These are phyloP conservation scores for Hoplodrina blanda DNA, from an alignment of 2,888 invertebrate genomes.

Conservation along the genomic window DNA sequence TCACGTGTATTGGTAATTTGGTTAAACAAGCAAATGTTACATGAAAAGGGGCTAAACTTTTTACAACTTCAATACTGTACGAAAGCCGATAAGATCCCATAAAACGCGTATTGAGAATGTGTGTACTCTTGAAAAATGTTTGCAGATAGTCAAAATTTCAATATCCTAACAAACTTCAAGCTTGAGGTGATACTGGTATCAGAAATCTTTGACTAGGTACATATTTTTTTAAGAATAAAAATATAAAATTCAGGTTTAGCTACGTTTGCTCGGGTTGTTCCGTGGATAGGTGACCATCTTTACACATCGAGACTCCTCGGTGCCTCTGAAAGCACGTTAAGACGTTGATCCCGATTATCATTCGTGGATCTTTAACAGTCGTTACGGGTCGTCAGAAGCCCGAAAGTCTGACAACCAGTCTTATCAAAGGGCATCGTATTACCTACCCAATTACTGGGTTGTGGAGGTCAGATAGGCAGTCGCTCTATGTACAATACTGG, in stretches of 20 bases:
- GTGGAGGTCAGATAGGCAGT: too few relatives aligned
- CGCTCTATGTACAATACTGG: too few relatives aligned
- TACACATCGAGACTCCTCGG: too few relatives aligned
- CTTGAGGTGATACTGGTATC: slow-evolving; percentile 4
- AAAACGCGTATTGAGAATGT: slow-evolving; percentile 77
- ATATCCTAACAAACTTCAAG: slow-evolving; percentile 45
- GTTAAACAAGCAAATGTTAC: slow-evolving; percentile 78
- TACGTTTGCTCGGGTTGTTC: too few relatives aligned
- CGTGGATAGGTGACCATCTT: too few relatives aligned
- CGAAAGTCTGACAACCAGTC: too few relatives aligned
- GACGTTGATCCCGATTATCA: too few relatives aligned
- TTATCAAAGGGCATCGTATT: too few relatives aligned
- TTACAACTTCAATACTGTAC: slow-evolving; percentile 85
- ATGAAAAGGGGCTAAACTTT: slow-evolving; percentile 83
- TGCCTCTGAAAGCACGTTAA: too few relatives aligned
- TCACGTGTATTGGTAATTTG: slow-evolving; percentile 62
- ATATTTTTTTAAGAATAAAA: slow-evolving; percentile 32
- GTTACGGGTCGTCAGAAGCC: too few relatives aligned
- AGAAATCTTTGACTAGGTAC: slow-evolving; percentile 25
- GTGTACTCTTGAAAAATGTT: slow-evolving; percentile 73
- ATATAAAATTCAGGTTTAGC: slow-evolving; percentile 12
- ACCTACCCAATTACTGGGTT: too few relatives aligned
- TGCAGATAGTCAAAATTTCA: slow-evolving; percentile 56
- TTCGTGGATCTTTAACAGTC: too few relatives aligned
- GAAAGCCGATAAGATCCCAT: slow-evolving; percentile 85